Conservation (phyloP, 2,888 invertebrate species). For the Leptura quadrifasciata region DNA sequence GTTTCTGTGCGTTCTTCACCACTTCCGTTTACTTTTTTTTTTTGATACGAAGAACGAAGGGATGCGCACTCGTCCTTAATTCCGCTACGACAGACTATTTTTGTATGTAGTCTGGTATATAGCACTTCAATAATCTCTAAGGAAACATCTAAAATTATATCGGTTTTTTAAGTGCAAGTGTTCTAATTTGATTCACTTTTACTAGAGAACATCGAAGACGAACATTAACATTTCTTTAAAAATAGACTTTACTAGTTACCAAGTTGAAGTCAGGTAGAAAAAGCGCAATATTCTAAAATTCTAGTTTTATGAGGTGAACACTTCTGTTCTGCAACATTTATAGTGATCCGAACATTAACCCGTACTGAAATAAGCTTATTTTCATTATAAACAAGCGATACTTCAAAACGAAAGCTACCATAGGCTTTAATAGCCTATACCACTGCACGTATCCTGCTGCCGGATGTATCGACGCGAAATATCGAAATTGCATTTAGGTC, state of each 20-base stretch:
- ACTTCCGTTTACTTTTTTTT: background rate
- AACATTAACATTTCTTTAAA: too few relatives aligned
- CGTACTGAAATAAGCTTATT: conserved; percentile 34
- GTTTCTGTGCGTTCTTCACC: background rate
- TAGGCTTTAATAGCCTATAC: conserved; percentile 14
- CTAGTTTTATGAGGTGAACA: background rate
- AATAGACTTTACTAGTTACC: too few relatives aligned
- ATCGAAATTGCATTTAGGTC: conserved; percentile 27
- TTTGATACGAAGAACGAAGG: background rate
- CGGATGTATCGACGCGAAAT: background rate
- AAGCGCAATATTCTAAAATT: background rate
- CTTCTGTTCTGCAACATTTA: conserved; percentile 7
- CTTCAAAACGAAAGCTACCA: conserved; percentile 5
- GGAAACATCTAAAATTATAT: too few relatives aligned
- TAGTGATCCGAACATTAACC: conserved; percentile 25
- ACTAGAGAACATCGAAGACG: too few relatives aligned
- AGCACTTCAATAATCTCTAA: too few relatives aligned
- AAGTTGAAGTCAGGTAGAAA: background rate
- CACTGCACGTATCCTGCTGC: background rate
- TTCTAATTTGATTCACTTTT: too few relatives aligned
- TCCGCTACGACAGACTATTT: background rate
- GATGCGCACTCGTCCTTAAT: background rate
- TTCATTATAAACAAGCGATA: conserved; percentile 34
- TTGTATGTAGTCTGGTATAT: too few relatives aligned
- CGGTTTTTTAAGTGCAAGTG: too few relatives aligned